Percentiles rank a stretch among this genome's conserved stretches.
phyloP scores from a whole-genome alignment of 2,797 vertebrate genomes.

The Bradypodion ventrale region DNA sequence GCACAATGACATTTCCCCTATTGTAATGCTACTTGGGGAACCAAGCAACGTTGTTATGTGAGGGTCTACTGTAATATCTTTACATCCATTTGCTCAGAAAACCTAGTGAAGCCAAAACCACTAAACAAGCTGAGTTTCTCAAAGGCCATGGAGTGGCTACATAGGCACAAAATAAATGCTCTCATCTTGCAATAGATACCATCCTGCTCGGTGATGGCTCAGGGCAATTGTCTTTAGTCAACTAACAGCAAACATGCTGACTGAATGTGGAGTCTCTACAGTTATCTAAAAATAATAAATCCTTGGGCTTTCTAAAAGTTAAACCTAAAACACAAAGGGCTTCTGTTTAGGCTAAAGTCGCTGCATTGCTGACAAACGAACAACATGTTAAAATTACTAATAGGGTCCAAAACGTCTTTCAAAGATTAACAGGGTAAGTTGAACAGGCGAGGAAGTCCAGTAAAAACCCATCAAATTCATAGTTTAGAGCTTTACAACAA shows the following conservation, averaged over 20 bases:
- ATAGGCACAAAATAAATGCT: neutral
- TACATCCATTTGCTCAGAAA: neutral
- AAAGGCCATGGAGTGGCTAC: neutral
- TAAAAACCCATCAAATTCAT: neutral
- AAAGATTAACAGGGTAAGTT: neutral
- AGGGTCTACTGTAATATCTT: no score
- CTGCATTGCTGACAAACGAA: neutral
- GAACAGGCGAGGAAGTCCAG: neutral
- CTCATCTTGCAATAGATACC: neutral
- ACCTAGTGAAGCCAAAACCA: neutral
- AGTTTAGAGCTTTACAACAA: accelerated
- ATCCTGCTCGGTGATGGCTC: neutral
- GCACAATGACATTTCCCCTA: no score
- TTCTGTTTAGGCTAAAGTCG: no score
- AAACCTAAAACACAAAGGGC: no score
- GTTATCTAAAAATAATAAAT: neutral
- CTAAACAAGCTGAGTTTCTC: neutral
- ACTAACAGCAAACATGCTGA: neutral
- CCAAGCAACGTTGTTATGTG: no score
- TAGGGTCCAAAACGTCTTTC: accelerated
- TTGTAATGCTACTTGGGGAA: no score
- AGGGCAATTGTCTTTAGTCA: neutral
- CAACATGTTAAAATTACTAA: neutral
- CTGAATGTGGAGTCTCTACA: neutral
- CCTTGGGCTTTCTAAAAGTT: neutral